Conservation (phyloP, 2,888 invertebrate species). For the Cephalotes varians region DNA sequence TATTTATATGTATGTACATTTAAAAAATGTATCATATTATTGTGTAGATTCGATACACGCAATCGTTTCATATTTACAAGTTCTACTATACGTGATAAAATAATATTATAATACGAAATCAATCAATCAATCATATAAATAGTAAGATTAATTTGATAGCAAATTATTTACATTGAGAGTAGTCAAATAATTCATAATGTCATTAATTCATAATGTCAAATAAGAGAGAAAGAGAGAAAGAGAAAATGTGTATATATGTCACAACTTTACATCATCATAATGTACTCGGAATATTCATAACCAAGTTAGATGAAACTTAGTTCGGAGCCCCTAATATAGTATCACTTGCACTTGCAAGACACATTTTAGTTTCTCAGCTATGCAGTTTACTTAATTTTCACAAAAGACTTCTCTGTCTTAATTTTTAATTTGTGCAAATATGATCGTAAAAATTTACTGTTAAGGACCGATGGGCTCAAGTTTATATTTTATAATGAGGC, state of each 20-base stretch:
- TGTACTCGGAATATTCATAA: slow-evolving; percentile 25
- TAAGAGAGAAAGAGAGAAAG: not conserved
- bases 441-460: slow-evolving; percentile 11
- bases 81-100: not conserved
- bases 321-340: not conserved
- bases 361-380: not conserved
- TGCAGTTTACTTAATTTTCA: slow-evolving; percentile 15
- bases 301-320: slow-evolving; percentile 23
- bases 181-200: too few species aligned
- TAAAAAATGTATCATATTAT: not conserved
- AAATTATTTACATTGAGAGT: slow-evolving; percentile 3
- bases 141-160: not conserved
- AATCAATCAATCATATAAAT: too few species aligned
- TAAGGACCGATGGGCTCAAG: not conserved
- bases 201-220: not conserved
- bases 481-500: slow-evolving; percentile 18
- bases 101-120: not conserved
- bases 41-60: not conserved
- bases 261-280: not conserved
- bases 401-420: not conserved
- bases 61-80: not conserved
- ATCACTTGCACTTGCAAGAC: slow-evolving; percentile 15
- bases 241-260: not conserved
- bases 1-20: not conserved
- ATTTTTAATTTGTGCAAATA: not conserved